These are phyloP conservation scores for Caenorhabditis parvicauda DNA, from an alignment of 2,888 invertebrate genomes.

Conservation along the genomic window DNA sequence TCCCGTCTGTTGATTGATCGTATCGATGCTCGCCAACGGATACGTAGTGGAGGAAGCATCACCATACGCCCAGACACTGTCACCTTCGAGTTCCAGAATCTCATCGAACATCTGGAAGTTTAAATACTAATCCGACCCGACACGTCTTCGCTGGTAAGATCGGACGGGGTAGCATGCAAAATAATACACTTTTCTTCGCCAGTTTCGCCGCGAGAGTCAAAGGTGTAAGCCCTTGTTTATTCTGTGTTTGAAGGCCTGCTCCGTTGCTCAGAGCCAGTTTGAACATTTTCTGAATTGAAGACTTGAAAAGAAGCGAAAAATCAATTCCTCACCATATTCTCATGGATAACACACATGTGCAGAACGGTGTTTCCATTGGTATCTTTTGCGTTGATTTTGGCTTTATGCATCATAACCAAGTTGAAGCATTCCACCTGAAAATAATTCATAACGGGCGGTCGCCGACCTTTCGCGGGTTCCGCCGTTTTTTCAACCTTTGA, in stretches of 20 bases:
- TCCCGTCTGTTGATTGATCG: slow-evolving; percentile 85
- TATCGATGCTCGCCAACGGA: slow-evolving; percentile 89
- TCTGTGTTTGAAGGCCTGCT: slow-evolving; percentile 79
- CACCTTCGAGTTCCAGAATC: slow-evolving; percentile 89
- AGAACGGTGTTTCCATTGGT: slow-evolving; percentile 94
- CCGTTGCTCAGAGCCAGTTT: slow-evolving; percentile 92
- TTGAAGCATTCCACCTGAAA: slow-evolving; percentile 93
- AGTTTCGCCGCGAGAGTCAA: slow-evolving; percentile 87
- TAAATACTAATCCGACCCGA: neutral
- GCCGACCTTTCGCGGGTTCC: too few relatives aligned
- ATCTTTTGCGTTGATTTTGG: slow-evolving; percentile 88
- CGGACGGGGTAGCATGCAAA: neutral
- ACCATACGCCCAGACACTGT: slow-evolving; percentile 95
- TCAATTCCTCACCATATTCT: slow-evolving; percentile 70
- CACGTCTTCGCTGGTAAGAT: neutral
- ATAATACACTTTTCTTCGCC: slow-evolving; percentile 71
- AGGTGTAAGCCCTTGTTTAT: slow-evolving; percentile 83
- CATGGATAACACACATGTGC: slow-evolving; percentile 91
- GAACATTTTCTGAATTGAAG: slow-evolving; percentile 75
- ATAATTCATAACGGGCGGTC: too few relatives aligned
- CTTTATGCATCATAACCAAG: slow-evolving; percentile 82
- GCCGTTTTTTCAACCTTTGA: too few relatives aligned
- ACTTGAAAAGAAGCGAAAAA: neutral
- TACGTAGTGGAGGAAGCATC: slow-evolving; percentile 71
- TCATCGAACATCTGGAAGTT: slow-evolving; percentile 81